Conservation (phyloP, 2,888 invertebrate species). For the Punctoribates punctum region DNA sequence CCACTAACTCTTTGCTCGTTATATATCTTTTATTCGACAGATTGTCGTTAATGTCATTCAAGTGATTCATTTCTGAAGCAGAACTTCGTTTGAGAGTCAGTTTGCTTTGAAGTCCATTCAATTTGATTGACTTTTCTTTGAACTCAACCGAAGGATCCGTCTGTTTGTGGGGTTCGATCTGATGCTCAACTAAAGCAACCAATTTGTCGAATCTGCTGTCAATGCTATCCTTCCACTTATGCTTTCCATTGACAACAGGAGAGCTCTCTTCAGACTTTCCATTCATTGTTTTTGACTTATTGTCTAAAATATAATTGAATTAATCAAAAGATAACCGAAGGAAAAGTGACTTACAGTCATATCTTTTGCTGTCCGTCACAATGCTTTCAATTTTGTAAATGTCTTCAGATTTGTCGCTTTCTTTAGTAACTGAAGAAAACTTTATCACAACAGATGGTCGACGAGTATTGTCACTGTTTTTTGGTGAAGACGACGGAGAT, state of each 20-base stretch:
- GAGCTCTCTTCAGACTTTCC: slow-evolving; percentile 34
- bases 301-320: neutral
- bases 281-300: slow-evolving; percentile 36
- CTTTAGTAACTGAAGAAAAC: neutral
- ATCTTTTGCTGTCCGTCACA: neutral
- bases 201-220: slow-evolving; percentile 89
- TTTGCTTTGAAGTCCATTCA: neutral
- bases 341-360: neutral
- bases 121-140: neutral
- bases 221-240: slow-evolving; percentile 79
- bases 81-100: neutral
- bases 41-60: slow-evolving; percentile 34
- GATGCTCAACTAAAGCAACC: slow-evolving; percentile 70
- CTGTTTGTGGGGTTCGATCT: slow-evolving; percentile 8
- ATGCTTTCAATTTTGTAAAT: neutral
- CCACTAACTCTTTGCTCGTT: slow-evolving; percentile 40
- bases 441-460: slow-evolving; percentile 38
- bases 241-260: slow-evolving; percentile 38
- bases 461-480: slow-evolving; percentile 5
- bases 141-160: no score
- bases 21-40: slow-evolving; percentile 40
- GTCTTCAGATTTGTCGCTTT: slow-evolving; percentile 1
- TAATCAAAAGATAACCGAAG: neutral
- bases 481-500: slow-evolving; percentile 2
- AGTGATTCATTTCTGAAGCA: slow-evolving; percentile 37